Base-by-base conservation (phyloP, 1,140 invertebrate genomes). In the Drusus annulatus region DNA sequence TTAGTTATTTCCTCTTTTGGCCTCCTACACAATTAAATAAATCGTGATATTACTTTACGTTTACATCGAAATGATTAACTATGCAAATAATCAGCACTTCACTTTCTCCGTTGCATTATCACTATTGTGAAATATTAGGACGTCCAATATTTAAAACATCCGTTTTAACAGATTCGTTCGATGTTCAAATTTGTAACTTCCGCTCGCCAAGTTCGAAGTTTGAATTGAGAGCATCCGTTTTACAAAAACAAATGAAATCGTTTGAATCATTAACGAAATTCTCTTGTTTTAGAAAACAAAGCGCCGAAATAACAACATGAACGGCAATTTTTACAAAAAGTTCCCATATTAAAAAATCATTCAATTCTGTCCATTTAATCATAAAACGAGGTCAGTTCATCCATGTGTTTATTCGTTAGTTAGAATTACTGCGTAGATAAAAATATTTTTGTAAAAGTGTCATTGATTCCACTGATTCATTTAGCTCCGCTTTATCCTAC, bases 71-170 rank as follows among this genome's bases (percentile, higher is more conserved):
- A n/a, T n/a, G n/a, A n/a, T n/a, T 45, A 13, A 56, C 69, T 54
- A 74, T 74, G 31, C 13, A 3, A 28, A 68, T 45, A 17, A 75
- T 75, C 69, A 52, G 71, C 4, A 36, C 8, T 13, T 15, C 52
- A 74, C 23, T 28, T 74, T 28, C 50, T 19, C 69, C 21, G 15
- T 25, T 54, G 36, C 71, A 54, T 75, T 75, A 52, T 75, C 6
- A 31, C 15, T 58, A 31, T 31, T 74, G 45, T 52, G 54, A 75
- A 23, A 13, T 45, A 10, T 45, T 45, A 13, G 36, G 71, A 8
- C 52, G 71, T 75, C 58, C 71, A 54, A 75, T 75, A 75, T 75
- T 75, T 75, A 58, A 73, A 71, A 75, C 71, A 75, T 75, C 71
- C 71, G 71, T 28, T 75, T 17, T 71, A 50, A 71, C 68, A 75